Evolutionary conservation across 2,797 vertebrate species (phyloP).

Genomic region (Lutjanus campechanus): DNA sequence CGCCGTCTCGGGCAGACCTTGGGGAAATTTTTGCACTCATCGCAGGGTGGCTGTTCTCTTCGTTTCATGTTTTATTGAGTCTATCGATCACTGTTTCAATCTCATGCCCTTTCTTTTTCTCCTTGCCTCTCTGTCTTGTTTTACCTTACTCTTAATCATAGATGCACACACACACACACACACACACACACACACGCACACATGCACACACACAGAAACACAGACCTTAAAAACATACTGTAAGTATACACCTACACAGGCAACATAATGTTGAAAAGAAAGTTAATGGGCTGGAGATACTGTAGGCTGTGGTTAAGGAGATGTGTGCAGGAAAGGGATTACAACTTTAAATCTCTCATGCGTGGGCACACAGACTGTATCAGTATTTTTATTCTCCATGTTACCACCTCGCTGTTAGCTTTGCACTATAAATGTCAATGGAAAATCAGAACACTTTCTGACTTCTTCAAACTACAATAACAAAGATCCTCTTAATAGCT

Average conservation of each 20-base stretch:
- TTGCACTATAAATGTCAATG: constrained; percentile 25
- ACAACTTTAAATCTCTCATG: constrained; percentile 68
- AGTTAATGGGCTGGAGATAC: constrained; percentile 75
- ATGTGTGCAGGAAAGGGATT: constrained; percentile 75
- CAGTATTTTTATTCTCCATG: constrained; percentile 60
- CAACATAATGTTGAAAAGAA: constrained; percentile 62
- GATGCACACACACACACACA: constrained; percentile 33
- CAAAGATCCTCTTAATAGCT: constrained; percentile 19
- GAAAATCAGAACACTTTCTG: constrained; percentile 14
- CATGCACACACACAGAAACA: constrained; percentile 28
- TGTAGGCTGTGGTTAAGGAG: constrained; percentile 68
- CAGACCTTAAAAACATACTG: constrained; percentile 41
- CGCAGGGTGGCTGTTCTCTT: constrained; percentile 64
- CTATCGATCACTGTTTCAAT: constrained; percentile 80
- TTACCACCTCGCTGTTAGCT: constrained; percentile 36
- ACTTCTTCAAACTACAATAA: constrained; percentile 26
- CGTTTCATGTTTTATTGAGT: constrained; percentile 81
- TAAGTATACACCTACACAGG: constrained; percentile 54
- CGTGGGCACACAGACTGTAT: constrained; percentile 58
- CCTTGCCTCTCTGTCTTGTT: constrained; percentile 64
- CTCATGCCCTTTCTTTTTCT: constrained; percentile 66
- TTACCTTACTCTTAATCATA: constrained; percentile 67
- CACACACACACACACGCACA: constrained; percentile 36
- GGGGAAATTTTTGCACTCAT: constrained; percentile 75
- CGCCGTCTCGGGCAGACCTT: constrained; percentile 69